These are phyloP conservation scores for Meloidogyne exigua DNA, from an alignment of 1,140 invertebrate species.

Conservation along the genomic window DNA sequence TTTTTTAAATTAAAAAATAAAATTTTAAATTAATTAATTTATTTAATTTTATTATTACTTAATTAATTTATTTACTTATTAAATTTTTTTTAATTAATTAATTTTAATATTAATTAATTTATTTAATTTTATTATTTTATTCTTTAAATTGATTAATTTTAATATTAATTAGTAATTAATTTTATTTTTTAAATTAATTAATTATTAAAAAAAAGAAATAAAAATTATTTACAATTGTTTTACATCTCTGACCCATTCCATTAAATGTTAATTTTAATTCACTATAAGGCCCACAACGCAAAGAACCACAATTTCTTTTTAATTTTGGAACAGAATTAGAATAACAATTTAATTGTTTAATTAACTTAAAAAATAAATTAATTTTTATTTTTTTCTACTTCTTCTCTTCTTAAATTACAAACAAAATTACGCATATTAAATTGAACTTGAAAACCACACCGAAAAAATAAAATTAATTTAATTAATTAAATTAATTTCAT, in stretches of 20 bases:
- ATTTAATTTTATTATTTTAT: too few relatives aligned
- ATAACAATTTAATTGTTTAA: constrained; percentile 54
- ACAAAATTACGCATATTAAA: constrained; percentile 64
- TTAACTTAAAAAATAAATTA: constrained; percentile 48
- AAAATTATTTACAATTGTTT: constrained; percentile 27
- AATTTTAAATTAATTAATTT: too few relatives aligned
- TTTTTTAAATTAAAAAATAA: not conserved
- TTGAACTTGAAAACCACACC: constrained; percentile 51
- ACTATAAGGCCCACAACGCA: constrained; percentile 50
- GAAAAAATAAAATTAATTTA: constrained; percentile 12
- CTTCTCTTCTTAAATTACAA: constrained; percentile 42
- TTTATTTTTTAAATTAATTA: too few relatives aligned
- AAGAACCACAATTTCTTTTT: constrained; percentile 54
- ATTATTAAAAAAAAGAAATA: too few relatives aligned
- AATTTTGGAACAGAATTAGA: constrained; percentile 44
- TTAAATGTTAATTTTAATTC: constrained; percentile 46
- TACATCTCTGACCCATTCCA: constrained; percentile 53
- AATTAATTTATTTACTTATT: too few relatives aligned
- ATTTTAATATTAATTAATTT: too few relatives aligned
- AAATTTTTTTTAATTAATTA: too few relatives aligned
- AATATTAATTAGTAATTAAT: too few relatives aligned
- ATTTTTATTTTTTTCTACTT: constrained; percentile 37
- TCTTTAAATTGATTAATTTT: too few relatives aligned
- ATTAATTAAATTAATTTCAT: not conserved
- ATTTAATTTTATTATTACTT: too few relatives aligned